phyloP scores from a whole-genome alignment of 2,888 invertebrate species.

The Bombyx huttoni region DNA sequence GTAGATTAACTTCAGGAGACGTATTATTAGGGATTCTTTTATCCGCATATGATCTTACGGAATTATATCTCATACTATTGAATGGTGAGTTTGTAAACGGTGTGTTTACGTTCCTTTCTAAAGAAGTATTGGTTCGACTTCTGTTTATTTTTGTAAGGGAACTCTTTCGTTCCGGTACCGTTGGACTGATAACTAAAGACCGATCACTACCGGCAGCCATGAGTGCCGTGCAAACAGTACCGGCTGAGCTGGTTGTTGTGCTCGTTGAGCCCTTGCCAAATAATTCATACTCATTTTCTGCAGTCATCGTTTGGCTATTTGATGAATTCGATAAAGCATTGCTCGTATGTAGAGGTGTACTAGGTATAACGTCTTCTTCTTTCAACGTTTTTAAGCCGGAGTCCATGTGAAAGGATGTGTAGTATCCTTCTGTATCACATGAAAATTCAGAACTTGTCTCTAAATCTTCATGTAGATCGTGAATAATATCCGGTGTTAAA shows the following conservation, averaged over 20 bases:
- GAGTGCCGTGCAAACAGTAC: constrained; percentile 89
- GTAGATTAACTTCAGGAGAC: constrained; percentile 45
- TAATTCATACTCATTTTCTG: constrained; percentile 91
- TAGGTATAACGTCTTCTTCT: constrained; percentile 76
- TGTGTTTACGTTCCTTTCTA: constrained; percentile 66
- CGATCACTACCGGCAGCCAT: constrained; percentile 78
- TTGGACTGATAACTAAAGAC: constrained; percentile 77
- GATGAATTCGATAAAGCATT: constrained; percentile 79
- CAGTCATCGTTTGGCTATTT: constrained; percentile 79
- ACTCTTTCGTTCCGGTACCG: constrained; percentile 87
- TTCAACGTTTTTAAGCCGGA: constrained; percentile 90
- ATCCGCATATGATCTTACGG: constrained; percentile 42
- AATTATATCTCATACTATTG: constrained; percentile 48
- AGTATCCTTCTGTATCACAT: constrained; percentile 97
- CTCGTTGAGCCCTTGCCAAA: constrained; percentile 94
- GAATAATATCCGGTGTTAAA: constrained; percentile 85
- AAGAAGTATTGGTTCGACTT: constrained; percentile 67
- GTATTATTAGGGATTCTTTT: constrained; percentile 45
- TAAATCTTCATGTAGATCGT: constrained; percentile 84
- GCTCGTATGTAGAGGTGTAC: constrained; percentile 80
- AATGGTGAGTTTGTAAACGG: constrained; percentile 54
- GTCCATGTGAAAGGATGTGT: constrained; percentile 97
- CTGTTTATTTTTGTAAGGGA: constrained; percentile 76
- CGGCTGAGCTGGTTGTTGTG: constrained; percentile 91
- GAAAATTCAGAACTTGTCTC: constrained; percentile 94